Evolutionary conservation across 2,888 invertebrate genomes (phyloP).

Genomic region (Cerastis rubricosa): DNA sequence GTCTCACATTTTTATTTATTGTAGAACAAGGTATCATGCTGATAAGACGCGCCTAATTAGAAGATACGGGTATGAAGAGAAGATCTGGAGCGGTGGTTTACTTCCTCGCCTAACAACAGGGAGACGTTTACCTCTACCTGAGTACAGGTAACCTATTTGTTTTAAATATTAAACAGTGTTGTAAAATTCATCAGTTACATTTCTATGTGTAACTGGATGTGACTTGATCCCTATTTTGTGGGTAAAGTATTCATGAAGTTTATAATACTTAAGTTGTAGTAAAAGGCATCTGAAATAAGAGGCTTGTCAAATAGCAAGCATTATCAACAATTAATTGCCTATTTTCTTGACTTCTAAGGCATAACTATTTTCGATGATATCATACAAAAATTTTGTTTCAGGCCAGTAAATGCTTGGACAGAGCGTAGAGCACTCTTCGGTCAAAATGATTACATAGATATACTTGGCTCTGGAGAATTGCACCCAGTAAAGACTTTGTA

Average conservation of each 20-base stretch:
- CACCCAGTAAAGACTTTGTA: constrained; percentile 97
- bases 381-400: constrained; percentile 76
- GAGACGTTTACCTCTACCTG: constrained; percentile 91
- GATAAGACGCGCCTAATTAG: constrained; percentile 92
- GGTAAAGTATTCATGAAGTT: background rate
- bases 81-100: constrained; percentile 92
- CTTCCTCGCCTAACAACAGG: constrained; percentile 92
- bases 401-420: constrained; percentile 94
- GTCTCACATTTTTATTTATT: constrained; percentile 50
- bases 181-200: background rate
- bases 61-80: constrained; percentile 94
- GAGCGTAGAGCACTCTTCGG: constrained; percentile 96
- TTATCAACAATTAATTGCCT: background rate
- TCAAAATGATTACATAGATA: constrained; percentile 99
- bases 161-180: background rate
- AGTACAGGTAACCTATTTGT: constrained; percentile 87
- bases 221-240: background rate
- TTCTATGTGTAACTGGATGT: background rate
- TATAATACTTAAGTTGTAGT: constrained; percentile 1
- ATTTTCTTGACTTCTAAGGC: background rate
- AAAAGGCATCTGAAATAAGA: constrained; percentile 6
- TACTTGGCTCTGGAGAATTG: constrained; percentile 95
- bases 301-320: background rate
- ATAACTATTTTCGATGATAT: background rate
- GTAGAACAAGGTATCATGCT: constrained; percentile 91